These are phyloP conservation scores for Meriones unguiculatus DNA, from an alignment of 2,113 vertebrate genomes.

Conservation along the genomic window DNA sequence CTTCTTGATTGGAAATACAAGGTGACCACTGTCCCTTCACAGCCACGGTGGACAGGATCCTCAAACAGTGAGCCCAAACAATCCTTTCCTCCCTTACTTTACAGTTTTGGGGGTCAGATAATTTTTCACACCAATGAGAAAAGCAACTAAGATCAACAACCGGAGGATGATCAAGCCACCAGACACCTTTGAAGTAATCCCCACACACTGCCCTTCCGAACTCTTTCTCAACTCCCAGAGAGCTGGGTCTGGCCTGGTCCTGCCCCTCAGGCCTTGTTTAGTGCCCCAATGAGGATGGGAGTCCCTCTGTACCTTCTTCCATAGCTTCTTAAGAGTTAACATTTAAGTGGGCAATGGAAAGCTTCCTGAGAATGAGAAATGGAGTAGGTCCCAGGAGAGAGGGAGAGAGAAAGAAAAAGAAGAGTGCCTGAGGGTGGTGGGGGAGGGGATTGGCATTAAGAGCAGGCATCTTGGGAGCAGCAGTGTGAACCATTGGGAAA, in stretches of 20 bases:
- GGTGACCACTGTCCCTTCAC: background rate
- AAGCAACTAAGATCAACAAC: background rate
- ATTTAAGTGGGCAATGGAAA: conserved; percentile 41
- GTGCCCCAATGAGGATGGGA: background rate
- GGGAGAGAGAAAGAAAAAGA: background rate
- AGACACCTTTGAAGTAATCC: background rate
- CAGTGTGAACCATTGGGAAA: background rate
- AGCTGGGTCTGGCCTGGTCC: background rate
- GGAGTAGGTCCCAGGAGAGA: background rate
- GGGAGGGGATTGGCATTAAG: background rate
- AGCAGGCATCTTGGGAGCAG: background rate
- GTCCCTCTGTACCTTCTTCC: background rate
- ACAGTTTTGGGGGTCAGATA: background rate
- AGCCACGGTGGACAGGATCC: too few relatives aligned
- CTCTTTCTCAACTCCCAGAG: background rate
- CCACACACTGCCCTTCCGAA: background rate
- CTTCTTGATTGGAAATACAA: background rate
- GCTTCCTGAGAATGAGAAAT: conserved; percentile 34
- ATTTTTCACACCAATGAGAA: background rate
- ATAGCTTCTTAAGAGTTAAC: conserved; percentile 17
- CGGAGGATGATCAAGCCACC: background rate
- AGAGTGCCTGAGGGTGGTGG: background rate
- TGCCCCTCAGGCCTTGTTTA: background rate
- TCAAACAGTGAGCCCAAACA: background rate
- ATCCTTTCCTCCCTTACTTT: background rate